A percentile compares a stretch with the other conserved stretches of the same genome.
These are phyloP conservation scores for Tinea trinotella DNA, from an alignment of 2,888 invertebrate genomes.

Conservation along the genomic window DNA sequence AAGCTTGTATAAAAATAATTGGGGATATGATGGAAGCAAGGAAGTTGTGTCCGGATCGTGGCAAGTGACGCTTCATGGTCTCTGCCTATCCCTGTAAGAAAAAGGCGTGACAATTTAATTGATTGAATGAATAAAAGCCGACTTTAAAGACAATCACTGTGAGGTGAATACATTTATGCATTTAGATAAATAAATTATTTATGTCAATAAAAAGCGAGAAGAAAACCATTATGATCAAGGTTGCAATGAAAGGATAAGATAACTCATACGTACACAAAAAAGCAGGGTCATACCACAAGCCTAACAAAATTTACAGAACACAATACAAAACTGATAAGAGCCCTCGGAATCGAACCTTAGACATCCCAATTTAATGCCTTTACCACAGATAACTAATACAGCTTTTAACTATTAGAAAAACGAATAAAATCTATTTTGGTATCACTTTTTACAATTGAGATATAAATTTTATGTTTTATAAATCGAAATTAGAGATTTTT, in stretches of 20 bases:
- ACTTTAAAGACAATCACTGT: no score
- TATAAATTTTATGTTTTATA: background rate
- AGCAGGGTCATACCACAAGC: slow-evolving; percentile 39
- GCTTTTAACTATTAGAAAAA: slow-evolving; percentile 71
- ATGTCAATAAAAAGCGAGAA: no score
- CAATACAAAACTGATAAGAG: slow-evolving; percentile 67
- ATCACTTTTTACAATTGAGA: slow-evolving; percentile 16
- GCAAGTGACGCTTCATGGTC: no score
- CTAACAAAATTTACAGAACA: slow-evolving; percentile 72
- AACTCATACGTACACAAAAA: background rate
- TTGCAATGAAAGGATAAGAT: background rate
- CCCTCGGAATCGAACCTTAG: slow-evolving; percentile 30
- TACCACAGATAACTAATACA: slow-evolving; percentile 66
- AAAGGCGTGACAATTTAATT: no score
- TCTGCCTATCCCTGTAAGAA: no score
- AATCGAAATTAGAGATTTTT: background rate
- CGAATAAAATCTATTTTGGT: slow-evolving; percentile 54
- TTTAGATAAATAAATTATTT: no score
- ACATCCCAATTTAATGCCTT: slow-evolving; percentile 72
- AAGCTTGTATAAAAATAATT: no score
- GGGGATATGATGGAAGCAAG: no score
- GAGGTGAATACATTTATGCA: no score
- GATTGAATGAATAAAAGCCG: no score
- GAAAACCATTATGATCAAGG: no score
- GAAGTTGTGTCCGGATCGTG: no score